Evolutionary conservation across 2,113 vertebrate genomes (phyloP).

Genomic region (Pedionomus torquatus): DNA sequence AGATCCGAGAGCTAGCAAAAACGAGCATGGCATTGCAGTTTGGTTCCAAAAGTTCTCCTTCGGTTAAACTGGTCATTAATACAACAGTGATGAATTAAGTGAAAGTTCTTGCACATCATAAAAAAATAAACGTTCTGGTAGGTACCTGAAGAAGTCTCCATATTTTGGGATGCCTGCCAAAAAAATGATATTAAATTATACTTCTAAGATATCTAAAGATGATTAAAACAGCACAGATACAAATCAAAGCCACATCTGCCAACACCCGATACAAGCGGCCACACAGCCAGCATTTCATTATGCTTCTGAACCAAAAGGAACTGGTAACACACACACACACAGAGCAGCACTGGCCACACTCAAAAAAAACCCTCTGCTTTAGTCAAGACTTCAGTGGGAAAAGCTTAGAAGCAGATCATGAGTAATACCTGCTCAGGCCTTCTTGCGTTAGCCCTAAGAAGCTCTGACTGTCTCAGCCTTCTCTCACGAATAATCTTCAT

Average conservation of each 20-base stretch:
- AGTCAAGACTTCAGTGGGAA: not conserved
- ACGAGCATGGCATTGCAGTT: not conserved
- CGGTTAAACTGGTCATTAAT: not conserved
- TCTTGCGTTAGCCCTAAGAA: not conserved
- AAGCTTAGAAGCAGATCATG: not conserved
- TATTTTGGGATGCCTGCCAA: conserved; percentile 50
- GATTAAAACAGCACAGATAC: not conserved
- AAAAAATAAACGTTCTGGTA: not conserved
- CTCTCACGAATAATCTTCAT: conserved; percentile 79
- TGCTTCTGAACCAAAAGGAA: not conserved
- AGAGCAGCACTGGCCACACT: not conserved
- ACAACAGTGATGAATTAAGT: not conserved
- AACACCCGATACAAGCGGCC: not conserved
- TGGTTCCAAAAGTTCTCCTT: not conserved
- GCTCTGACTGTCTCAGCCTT: not conserved
- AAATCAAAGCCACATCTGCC: not conserved
- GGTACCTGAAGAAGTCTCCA: conserved; percentile 61
- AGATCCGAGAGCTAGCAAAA: not conserved
- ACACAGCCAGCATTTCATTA: not conserved
- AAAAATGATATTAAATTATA: not conserved
- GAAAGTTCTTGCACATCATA: not conserved
- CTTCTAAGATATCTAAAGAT: not conserved
- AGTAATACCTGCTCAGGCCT: conserved; percentile 36
- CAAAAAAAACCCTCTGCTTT: not conserved
- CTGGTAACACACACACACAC: not conserved